Base-by-base conservation (phyloP, 2,113 vertebrate species). In the Trematomus loennbergii region DNA sequence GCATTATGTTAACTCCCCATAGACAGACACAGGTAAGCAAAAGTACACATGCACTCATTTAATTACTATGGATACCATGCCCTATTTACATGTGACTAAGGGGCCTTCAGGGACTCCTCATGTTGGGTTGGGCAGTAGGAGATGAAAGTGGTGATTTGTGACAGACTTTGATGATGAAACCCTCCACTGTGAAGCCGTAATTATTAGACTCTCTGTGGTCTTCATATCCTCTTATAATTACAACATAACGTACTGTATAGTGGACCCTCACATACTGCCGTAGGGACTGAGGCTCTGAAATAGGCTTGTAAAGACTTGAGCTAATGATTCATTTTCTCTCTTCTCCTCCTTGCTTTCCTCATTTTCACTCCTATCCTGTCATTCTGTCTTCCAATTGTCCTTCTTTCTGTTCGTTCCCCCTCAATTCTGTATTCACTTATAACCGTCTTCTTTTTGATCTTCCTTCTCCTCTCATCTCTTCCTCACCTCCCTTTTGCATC, bases 161-260 rank as follows among this genome's bases (percentile, higher is more conserved):
- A 61, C 87, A 55, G 72, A 78, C 92, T 94, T 90, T 94, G 93
- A 94, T 95, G 94, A 95, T 93, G 93, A 94, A 95, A 94, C 87
- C 36, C 88, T 87, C 82, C 82, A 84, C 82, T 64, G 88, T 85
- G 74, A 84, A 87, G 70, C 85, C 84, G 92, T 94, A 94, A 94
- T 94, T 94, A 94, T 93, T 80, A 79, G 82, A 89, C 87, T 91
- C 90, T 92, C 87, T 83, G 78, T 88, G 88, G 88, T 91, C 88
- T 90, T 92, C 84, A 84, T 89, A 91, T 89, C 86, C 87, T 89
- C 70, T 88, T 80, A 84, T 91, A 91, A 94, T 94, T 94, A 91
- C 85, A 72, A 82, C 86, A 81, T 91, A 87, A 88, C 86, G 45
- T 80, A 78, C 72, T 87, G 78, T 89, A 88, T 83, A 85, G 83